These are phyloP conservation scores for Xyrichtys novacula DNA, from an alignment of 2,797 vertebrate species.

Conservation along the genomic window DNA sequence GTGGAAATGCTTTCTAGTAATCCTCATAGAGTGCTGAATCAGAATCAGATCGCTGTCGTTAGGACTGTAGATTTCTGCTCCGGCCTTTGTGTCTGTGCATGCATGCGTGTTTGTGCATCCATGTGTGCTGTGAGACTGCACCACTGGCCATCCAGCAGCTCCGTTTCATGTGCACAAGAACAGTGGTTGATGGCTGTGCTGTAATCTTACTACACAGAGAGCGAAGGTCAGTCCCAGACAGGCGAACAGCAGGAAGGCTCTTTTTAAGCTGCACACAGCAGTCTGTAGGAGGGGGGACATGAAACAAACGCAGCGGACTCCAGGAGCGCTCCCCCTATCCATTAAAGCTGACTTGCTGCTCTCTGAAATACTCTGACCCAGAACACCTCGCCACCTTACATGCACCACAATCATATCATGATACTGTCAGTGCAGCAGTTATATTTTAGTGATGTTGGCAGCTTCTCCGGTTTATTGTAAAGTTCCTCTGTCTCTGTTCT, in stretches of 20 bases:
- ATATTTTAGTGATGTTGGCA: background rate
- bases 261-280: slow-evolving; percentile 72
- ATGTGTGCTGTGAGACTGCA: slow-evolving; percentile 37
- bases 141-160: slow-evolving; percentile 44
- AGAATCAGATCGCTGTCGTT: slow-evolving; percentile 10
- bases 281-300: slow-evolving; percentile 69
- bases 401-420: slow-evolving; percentile 10
- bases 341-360: slow-evolving; percentile 56
- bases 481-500: slow-evolving; percentile 3
- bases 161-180: slow-evolving; percentile 75
- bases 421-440: slow-evolving; percentile 13
- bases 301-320: slow-evolving; percentile 68
- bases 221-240: slow-evolving; percentile 82
- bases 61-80: slow-evolving; percentile 11
- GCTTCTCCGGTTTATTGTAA: background rate
- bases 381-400: slow-evolving; percentile 16
- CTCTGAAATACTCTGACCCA: slow-evolving; percentile 47
- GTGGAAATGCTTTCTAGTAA: too few species aligned
- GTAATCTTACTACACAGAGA: slow-evolving; percentile 81
- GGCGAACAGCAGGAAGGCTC: slow-evolving; percentile 75
- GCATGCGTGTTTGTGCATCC: slow-evolving; percentile 33
- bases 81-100: slow-evolving; percentile 43
- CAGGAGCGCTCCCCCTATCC: slow-evolving; percentile 54
- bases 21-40: slow-evolving; percentile 3
- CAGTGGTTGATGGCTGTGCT: slow-evolving; percentile 57